phyloP scores from a whole-genome alignment of 2,797 vertebrate species.

The Enteromius radiatus region DNA sequence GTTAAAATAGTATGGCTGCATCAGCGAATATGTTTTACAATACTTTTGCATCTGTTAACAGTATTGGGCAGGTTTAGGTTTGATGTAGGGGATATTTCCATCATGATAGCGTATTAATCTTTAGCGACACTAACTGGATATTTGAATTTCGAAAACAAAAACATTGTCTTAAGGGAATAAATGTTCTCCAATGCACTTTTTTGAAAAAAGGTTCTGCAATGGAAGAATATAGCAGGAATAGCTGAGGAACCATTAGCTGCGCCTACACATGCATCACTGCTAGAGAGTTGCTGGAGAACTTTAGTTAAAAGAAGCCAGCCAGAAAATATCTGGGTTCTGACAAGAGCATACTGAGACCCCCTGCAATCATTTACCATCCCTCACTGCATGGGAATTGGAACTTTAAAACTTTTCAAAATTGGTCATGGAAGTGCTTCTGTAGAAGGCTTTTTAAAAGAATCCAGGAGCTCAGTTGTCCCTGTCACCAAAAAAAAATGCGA shows the following conservation, averaged over 20 bases:
- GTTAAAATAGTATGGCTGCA: no score
- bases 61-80: no score
- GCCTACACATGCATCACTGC: slow-evolving; percentile 14
- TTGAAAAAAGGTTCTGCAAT: neutral
- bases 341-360: neutral
- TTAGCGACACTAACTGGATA: no score
- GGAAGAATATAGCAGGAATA: neutral
- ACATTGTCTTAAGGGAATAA: neutral
- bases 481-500: slow-evolving; percentile 14
- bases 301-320: slow-evolving; percentile 17
- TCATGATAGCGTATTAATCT: no score
- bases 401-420: neutral
- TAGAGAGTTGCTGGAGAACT: slow-evolving; percentile 11
- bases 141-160: no score
- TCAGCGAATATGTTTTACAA: no score
- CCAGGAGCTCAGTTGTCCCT: neutral
- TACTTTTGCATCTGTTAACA: no score
- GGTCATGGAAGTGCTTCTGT: slow-evolving; percentile 22
- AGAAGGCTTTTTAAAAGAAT: neutral
- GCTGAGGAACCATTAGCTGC: slow-evolving; percentile 7
- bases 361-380: slow-evolving; percentile 15
- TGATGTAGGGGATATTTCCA: no score
- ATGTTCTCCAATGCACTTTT: neutral
- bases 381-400: slow-evolving; percentile 10
- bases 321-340: slow-evolving; percentile 17